Evolutionary conservation across 2,888 invertebrate species (phyloP).

Genomic region (Melolontha melolontha): DNA sequence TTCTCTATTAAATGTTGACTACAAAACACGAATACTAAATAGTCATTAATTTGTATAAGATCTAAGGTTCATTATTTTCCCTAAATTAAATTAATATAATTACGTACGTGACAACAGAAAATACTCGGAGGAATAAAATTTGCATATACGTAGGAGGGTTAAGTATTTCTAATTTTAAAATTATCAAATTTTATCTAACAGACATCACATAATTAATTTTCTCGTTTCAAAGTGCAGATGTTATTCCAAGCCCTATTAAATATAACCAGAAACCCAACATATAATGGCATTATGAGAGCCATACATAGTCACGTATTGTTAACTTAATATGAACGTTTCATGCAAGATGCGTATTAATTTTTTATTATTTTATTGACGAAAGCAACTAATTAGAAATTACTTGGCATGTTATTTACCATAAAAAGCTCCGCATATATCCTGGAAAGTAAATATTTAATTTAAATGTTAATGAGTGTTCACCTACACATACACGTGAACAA

Average conservation of each 20-base stretch:
- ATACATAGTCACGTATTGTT: conserved; percentile 6
- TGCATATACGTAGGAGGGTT: conserved; percentile 5
- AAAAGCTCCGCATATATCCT: neutral
- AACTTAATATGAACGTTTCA: conserved; percentile 13
- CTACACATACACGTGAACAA: neutral
- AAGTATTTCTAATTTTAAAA: conserved; percentile 2
- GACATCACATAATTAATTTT: conserved; percentile 26
- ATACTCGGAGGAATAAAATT: conserved; percentile 5
- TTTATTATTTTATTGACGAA: conserved; percentile 22
- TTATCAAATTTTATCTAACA: conserved; percentile 24
- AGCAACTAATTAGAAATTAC: conserved; percentile 12
- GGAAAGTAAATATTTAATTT: conserved; percentile 12
- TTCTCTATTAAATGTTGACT: too few relatives aligned
- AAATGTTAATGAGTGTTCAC: conserved; percentile 17
- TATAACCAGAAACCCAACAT: too few relatives aligned
- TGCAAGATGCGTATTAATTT: conserved; percentile 8
- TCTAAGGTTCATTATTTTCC: too few relatives aligned
- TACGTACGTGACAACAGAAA: conserved; percentile 17
- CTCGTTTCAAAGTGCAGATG: conserved; percentile 11
- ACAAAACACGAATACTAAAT: too few relatives aligned
- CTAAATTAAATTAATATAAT: conserved; percentile 2
- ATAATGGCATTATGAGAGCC: neutral
- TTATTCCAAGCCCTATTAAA: neutral
- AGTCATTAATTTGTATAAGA: too few relatives aligned
- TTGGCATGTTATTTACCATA: conserved; percentile 5